Base-by-base conservation (phyloP, 2,113 vertebrate species). In the Anhinga anhinga region DNA sequence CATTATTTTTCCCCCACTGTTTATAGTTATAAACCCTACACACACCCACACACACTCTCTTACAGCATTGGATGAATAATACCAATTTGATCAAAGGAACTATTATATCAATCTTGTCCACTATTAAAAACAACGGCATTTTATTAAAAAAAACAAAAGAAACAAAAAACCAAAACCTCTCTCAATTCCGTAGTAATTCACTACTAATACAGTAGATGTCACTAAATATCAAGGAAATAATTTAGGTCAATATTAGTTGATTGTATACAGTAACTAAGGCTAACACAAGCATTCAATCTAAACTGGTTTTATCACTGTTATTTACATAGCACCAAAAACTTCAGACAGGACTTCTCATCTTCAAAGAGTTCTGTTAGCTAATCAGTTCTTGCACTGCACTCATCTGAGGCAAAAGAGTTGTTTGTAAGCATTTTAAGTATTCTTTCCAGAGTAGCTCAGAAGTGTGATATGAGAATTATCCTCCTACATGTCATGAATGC, bases 201-300 rank as follows among this genome's bases (percentile, higher is more conserved):
- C 91, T 96, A 95, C 90, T 69, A 13, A 45, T 11, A 97, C 98
- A 98, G 97, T 95, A 98, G 98, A 96, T 98, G 98, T 98, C 98
- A 98, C 77, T 88, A 98, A 83, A 94, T 52, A 90, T 36, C 96
- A 98, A 97, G 79, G n/a, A 93, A 97, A 86, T 93, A 62, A 95
- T 95, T 96, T 52, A 93, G 62, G 30, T 90, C 67, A 77, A 5
- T 16, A 32, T 47, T 7, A 1, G 23, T 26, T 70, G 65, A 73
- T 26, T 76, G 30, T 22, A n/a, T n/a, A 36, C 4, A 81, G 58
- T 32, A 90, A 50, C 42, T 47, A 83, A n/a, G 12, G 36, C 61
- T 86, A 85, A 88, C 9, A 50, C 5, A 65, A 82, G 15, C 67
- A 70, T 61, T 50, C 66, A 27, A 93, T 83, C 47, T 93, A 90